Evolutionary conservation across 2,888 invertebrate genomes (phyloP).

Genomic region (Eulithis prunata): DNA sequence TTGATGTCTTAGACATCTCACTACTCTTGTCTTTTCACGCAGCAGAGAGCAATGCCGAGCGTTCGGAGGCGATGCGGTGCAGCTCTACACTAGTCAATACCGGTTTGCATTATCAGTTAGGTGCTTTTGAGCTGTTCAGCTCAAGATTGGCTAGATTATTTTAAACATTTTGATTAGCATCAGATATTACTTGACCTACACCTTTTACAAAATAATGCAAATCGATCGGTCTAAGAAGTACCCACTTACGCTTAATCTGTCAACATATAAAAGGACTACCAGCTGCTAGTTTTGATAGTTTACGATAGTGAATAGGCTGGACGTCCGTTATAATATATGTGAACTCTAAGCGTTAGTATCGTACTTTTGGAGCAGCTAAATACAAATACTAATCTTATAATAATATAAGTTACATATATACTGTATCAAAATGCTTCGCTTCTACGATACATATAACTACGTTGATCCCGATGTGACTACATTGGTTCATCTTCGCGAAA

Average conservation of each 20-base stretch:
- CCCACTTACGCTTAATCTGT: slow-evolving; percentile 2
- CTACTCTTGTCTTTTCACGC: slow-evolving; percentile 99
- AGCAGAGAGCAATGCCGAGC: slow-evolving; percentile 76
- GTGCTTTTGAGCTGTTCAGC: background rate
- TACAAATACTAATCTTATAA: slow-evolving; percentile 3
- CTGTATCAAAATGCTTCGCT: background rate
- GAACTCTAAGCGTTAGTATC: slow-evolving; percentile 2
- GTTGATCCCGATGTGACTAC: slow-evolving; percentile 17
- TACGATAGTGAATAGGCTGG: background rate
- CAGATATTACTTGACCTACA: background rate
- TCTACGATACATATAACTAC: background rate
- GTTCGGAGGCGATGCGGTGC: slow-evolving; percentile 25
- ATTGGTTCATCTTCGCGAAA: no score
- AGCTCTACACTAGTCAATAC: slow-evolving; percentile 12
- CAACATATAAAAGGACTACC: slow-evolving; percentile 1
- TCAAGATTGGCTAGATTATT: background rate
- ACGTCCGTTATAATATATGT: background rate
- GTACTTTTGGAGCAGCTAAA: slow-evolving; percentile 5
- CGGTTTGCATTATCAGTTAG: slow-evolving; percentile 2
- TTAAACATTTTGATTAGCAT: background rate
- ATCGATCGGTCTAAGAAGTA: slow-evolving; percentile 7
- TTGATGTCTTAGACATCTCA: slow-evolving; percentile 91
- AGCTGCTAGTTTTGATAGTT: background rate
- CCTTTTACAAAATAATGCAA: slow-evolving; percentile 12
- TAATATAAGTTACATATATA: slow-evolving; percentile 4